Base-by-base conservation (phyloP, 2,888 invertebrate genomes). In the Schizotus pectinicornis region DNA sequence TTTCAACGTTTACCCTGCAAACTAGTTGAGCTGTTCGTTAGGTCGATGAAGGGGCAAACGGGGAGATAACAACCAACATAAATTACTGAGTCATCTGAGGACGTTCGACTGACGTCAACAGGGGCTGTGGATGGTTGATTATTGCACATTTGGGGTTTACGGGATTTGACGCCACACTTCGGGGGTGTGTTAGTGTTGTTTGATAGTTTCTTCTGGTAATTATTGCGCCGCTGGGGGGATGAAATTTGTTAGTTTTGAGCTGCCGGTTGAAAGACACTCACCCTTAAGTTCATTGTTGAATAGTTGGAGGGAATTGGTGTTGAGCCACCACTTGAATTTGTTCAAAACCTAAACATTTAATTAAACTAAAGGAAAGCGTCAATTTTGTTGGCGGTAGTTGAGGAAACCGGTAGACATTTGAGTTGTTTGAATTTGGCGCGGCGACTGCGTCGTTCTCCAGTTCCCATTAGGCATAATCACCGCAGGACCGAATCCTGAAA, bases 11-110 rank as follows among this genome's bases (percentile, higher is more conserved):
- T 32, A 41, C 33, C 34, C 30, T 41, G 8, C n/a, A 41, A n/a
- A 9, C 54, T 54, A 1, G 45, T 34, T 5, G 30, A 31, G 38
- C 54, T 55, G 14, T 55, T 11, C 1, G 54, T 55, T n/a, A 55
- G 22, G 30, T 55, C 54, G 35, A 55, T 55, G 13, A 55, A 1
- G 7, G 54, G 39, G 32, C 22, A 55, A 7, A 41, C 13, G 7
- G 47, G 47, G 35, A 33, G 32, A 37, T 47, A 35, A 12, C n/a
- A 38, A 22, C 60, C 60, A 22, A 60, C 52, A 34, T 60, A 60
- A 33, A 60, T 56, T 1, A 60, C 37, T 32, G 60, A 60, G 6
- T 52, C 60, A 7, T 50, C 50, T 2, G 55, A 51, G 11, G 59
- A 56, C 13, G 35, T 31, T 14, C 42, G 37, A 12, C 31, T 48